phyloP scores from a whole-genome alignment of 2,797 vertebrate genomes.

The Gorsachius magnificus region DNA sequence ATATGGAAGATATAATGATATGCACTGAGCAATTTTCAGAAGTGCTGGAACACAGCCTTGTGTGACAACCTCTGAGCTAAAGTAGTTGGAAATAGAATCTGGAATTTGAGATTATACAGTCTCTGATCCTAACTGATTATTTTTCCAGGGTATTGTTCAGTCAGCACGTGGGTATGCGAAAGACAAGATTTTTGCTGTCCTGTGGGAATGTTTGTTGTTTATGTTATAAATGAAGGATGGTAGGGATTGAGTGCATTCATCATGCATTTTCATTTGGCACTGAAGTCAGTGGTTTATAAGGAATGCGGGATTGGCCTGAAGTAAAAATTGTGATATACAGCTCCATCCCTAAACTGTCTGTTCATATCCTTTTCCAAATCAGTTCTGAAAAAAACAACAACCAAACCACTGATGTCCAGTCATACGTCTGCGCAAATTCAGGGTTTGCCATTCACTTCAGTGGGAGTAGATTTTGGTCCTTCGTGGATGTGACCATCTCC shows the following conservation, averaged over 20 bases:
- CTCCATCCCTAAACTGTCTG: background rate
- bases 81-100: slow-evolving; percentile 55
- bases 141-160: slow-evolving; percentile 48
- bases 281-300: background rate
- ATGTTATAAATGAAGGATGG: background rate
- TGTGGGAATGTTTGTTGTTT: background rate
- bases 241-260: background rate
- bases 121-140: slow-evolving; percentile 64
- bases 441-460: background rate
- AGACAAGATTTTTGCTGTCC: background rate
- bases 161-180: background rate
- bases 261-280: background rate
- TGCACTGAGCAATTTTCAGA: slow-evolving; percentile 56
- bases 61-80: slow-evolving; percentile 54
- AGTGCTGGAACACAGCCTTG: slow-evolving; percentile 23
- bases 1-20: slow-evolving; percentile 55
- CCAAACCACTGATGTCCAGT: background rate
- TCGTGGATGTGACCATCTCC: background rate
- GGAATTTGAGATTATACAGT: slow-evolving; percentile 62
- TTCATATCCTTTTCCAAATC: background rate
- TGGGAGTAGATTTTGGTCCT: background rate
- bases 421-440: background rate
- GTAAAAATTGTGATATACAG: background rate
- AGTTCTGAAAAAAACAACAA: background rate
- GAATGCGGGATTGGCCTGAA: background rate